A percentile compares a stretch with the other conserved stretches of the same genome.
Conservation (phyloP, 1,140 invertebrate genomes). For the Atta colombica region DNA sequence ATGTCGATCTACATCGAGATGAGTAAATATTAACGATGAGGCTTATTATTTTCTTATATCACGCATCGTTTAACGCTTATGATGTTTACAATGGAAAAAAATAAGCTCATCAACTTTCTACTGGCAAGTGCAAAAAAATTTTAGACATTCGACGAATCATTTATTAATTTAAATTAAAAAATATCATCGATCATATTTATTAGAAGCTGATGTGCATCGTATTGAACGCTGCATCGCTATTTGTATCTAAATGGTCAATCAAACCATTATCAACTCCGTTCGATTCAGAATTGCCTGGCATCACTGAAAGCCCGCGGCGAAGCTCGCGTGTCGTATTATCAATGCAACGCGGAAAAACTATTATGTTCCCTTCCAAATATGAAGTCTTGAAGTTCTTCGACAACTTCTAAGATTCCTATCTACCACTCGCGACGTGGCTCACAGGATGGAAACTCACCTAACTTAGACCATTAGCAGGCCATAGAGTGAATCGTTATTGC, state of each 20-base stretch:
- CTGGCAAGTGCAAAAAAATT: neutral
- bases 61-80: neutral
- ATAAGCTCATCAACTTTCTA: neutral
- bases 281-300: constrained; percentile 44
- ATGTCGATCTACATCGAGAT: constrained; percentile 39
- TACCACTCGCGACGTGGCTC: constrained; percentile 45
- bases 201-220: no score
- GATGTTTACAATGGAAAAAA: neutral
- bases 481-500: constrained; percentile 69
- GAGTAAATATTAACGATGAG: constrained; percentile 28
- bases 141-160: neutral
- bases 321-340: constrained; percentile 59
- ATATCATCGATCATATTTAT: neutral
- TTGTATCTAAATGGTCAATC: constrained; percentile 62
- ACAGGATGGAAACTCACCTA: constrained; percentile 67
- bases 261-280: constrained; percentile 30
- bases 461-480: constrained; percentile 73
- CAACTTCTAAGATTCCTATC: constrained; percentile 72
- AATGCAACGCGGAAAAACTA: neutral
- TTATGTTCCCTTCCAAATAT: constrained; percentile 21
- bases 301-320: neutral
- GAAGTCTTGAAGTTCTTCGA: constrained; percentile 62
- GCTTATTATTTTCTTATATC: constrained; percentile 49
- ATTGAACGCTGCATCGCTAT: neutral
- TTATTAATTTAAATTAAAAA: constrained; percentile 15